Conservation (phyloP, 2,888 invertebrate genomes). For the Oligia strigilis region DNA sequence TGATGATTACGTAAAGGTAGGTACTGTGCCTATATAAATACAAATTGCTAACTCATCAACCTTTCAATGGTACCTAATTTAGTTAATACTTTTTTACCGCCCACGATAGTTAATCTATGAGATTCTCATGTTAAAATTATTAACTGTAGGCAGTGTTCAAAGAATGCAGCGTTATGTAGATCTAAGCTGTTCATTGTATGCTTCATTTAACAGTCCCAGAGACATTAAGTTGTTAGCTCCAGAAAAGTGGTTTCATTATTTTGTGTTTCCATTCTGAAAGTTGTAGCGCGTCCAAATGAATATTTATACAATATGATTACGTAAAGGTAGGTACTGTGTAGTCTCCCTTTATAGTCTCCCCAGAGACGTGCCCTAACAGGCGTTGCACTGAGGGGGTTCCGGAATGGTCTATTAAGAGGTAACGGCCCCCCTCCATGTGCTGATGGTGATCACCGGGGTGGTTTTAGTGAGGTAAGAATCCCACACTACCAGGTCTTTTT, state of each 20-base stretch:
- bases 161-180: neutral
- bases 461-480: too few species aligned
- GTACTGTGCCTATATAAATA: conserved; percentile 25
- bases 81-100: neutral
- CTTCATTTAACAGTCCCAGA: too few species aligned
- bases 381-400: too few species aligned
- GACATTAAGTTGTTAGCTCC: neutral
- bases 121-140: neutral
- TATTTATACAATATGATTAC: conserved; percentile 8
- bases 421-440: too few species aligned
- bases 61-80: conserved; percentile 41
- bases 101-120: neutral
- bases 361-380: too few species aligned
- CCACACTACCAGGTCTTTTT: too few species aligned
- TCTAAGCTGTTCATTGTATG: neutral
- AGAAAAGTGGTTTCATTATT: neutral
- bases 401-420: too few species aligned
- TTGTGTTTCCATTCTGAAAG: neutral
- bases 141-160: neutral
- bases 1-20: conserved; percentile 24
- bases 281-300: neutral
- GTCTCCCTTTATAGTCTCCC: too few species aligned
- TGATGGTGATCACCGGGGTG: too few species aligned
- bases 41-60: conserved; percentile 52
- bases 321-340: conserved; percentile 19